A percentile compares a stretch with the other conserved stretches of the same genome.
These are phyloP conservation scores for Tachyglossus aculeatus DNA, from an alignment of 2,797 vertebrate genomes.

Conservation along the genomic window DNA sequence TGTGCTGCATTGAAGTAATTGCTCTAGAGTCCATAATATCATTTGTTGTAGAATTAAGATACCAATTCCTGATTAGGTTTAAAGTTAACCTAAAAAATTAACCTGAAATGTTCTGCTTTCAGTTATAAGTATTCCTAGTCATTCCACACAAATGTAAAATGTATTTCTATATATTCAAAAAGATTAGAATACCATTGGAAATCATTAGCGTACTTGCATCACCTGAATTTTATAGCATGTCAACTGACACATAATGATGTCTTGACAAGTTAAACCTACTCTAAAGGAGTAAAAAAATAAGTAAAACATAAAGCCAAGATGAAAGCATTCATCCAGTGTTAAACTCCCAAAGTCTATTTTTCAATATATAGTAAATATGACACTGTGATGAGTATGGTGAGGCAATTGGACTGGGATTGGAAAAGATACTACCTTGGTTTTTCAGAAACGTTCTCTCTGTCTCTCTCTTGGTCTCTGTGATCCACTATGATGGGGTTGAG, in stretches of 20 bases:
- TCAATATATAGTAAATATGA: too few relatives aligned
- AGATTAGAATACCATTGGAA: neutral
- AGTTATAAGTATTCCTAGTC: neutral
- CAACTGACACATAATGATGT: too few relatives aligned
- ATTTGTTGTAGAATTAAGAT: slow-evolving; percentile 39
- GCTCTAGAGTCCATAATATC: slow-evolving; percentile 14
- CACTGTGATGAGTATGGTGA: too few relatives aligned
- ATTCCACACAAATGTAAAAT: slow-evolving; percentile 4
- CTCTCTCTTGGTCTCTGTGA: too few relatives aligned
- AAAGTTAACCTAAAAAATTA: slow-evolving; percentile 20
- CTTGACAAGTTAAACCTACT: too few relatives aligned
- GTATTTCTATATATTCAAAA: neutral
- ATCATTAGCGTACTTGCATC: neutral
- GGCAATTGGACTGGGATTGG: too few relatives aligned
- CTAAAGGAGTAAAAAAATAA: too few relatives aligned
- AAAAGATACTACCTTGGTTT: too few relatives aligned
- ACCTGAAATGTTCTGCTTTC: neutral
- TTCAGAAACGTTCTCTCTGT: too few relatives aligned
- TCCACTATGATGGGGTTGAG: too few relatives aligned
- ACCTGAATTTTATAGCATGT: neutral
- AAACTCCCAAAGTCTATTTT: too few relatives aligned
- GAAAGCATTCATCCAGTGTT: too few relatives aligned
- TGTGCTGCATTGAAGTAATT: slow-evolving; percentile 31
- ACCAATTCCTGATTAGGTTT: slow-evolving; percentile 19
- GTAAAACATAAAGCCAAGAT: neutral